phyloP scores from a whole-genome alignment of 2,113 vertebrate genomes.

The Pycnonotus jocosus region DNA sequence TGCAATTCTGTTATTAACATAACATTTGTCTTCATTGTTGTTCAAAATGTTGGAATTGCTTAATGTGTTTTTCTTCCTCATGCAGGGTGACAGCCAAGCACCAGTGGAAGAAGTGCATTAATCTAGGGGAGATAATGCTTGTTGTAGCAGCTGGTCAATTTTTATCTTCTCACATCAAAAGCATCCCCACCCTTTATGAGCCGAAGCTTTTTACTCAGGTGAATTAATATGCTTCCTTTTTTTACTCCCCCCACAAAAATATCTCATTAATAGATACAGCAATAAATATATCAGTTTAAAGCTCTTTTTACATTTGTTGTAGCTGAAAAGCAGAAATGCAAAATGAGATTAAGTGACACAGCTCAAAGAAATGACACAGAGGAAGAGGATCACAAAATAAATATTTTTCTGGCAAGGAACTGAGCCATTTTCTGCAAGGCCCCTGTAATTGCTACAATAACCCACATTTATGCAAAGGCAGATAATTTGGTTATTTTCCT shows the following conservation, averaged over 20 bases:
- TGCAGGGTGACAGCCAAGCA: background rate
- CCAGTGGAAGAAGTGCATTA: background rate
- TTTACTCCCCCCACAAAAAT: rapidly evolving
- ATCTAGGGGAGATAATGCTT: background rate
- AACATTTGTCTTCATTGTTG: background rate
- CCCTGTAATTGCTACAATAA: background rate
- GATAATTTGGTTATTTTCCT: background rate
- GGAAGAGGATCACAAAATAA: background rate
- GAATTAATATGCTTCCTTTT: background rate
- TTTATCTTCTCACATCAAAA: background rate
- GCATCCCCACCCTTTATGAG: background rate
- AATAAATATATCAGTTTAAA: background rate
- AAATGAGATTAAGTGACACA: background rate
- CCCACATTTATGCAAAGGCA: background rate
- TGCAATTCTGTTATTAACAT: background rate
- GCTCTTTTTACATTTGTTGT: background rate
- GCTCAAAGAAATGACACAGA: background rate
- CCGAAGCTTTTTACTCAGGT: background rate
- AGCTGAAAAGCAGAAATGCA: background rate
- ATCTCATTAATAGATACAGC: background rate
- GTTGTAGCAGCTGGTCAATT: background rate
- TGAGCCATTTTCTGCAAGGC: background rate
- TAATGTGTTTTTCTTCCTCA: background rate
- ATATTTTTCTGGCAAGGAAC: background rate
- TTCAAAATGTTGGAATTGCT: background rate